Base-by-base conservation (phyloP, 2,113 vertebrate genomes). In the Corvus moneduloides region DNA sequence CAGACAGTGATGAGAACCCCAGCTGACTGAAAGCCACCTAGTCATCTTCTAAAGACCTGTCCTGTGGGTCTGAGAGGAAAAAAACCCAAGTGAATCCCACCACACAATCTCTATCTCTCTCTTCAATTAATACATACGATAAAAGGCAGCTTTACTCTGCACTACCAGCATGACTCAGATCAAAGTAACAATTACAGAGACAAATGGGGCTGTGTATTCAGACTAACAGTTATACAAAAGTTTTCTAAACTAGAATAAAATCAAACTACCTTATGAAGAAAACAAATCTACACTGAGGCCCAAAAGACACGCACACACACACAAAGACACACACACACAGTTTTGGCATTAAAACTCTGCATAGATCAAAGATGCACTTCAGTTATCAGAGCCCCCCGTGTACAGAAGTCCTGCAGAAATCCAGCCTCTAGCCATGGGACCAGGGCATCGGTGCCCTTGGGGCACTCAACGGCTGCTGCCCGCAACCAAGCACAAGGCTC, bases 331-430 rank as follows among this genome's bases (percentile, higher is more conserved):
- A 92, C 64, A 89, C 71, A 89, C 17, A 68, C 89, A 37, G 88
- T 95, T 95, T 95, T 95, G 92, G 95, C 95, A 90, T 96, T 90
- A 93, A 95, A 97, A 97, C 97, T 97, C 97, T 97, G 94, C 96
- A 97, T 96, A 96, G 97, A 93, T 97, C 90, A 92, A 96, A 97
- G 96, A 95, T 87, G 96, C 81, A 71, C 83, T 73, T 87, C 90
- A 94, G 79, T 62, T 78, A 89, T 82, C 78, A 73, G 84, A 80
- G 66, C 92, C 89, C 61, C 84, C 10, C 1, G 11, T 4, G n/a
- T 32, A 56, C 84, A 71, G 85, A 95, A 96, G 76, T 91, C 84
- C 87, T 92, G 79, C 66, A 85, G 87, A 94, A 94, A 87, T n/a
- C 86, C 79, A 78, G 71, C 92, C 69, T 89, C 89, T 62, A 44